Base-by-base conservation (phyloP, 2,797 vertebrate genomes). In the Urophycis tenuis region DNA sequence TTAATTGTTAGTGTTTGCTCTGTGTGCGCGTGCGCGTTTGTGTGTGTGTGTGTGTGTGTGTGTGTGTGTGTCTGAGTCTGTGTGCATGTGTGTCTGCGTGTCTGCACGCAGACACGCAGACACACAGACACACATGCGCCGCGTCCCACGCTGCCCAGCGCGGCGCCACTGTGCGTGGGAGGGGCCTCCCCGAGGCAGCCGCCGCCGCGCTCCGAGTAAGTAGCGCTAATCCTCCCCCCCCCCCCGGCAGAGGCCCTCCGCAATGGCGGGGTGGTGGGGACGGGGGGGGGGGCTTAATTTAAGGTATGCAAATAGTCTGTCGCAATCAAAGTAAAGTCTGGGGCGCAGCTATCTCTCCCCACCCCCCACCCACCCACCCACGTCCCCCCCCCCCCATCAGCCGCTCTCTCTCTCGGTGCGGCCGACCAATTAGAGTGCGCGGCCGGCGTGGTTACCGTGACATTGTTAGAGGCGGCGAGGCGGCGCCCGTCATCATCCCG, bases 261-360 rank as follows among this genome's bases (percentile, higher is more conserved):
- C 79, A 75, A 84, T 89, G 87, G 88, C 85, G 85, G 81, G 79
- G 60, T 4, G 45, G 53, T 10, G 53, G 53, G n/a, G 53, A 5
- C 8, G 19, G 53, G 53, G n/a, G 53, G 5, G 2, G 19, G 53
- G 80, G 82, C 89, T 91, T 91, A 82, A 89, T 91, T 89, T 90
- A 85, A 81, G 72, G 80, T 82, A 91, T 91, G 89, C 85, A 91
- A 93, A 92, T 90, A 84, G 77, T 78, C 81, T 73, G 83, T 88
- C 45, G 45, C 82, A 53, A 79, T 75, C 83, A 84, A 83, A 85
- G 86, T 86, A 81, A 72, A 86, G 82, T 82, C 80, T 1, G 0
- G 0, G 71, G 80, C 30, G 72, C 78, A 79, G 77, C 75, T 77
- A 69, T 82, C 82, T 83, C 64, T 71, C 73, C 29, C 76, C 77